Evolutionary conservation across 2,888 invertebrate species (phyloP).

Genomic region (Melanotus villosus): DNA sequence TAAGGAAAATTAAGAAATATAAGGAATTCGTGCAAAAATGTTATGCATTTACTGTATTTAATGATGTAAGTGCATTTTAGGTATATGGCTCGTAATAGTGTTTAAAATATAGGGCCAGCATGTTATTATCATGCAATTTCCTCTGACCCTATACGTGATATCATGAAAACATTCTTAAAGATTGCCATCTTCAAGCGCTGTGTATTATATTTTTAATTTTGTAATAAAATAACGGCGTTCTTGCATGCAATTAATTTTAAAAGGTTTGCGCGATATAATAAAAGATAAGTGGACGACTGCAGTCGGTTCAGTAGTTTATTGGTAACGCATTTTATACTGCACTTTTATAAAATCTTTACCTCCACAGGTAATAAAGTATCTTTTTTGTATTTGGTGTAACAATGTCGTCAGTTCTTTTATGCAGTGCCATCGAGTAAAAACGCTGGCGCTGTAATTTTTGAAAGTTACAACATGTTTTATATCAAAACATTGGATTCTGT

Average conservation of each 20-base stretch:
- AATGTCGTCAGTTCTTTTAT: background rate
- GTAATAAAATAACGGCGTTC: constrained; percentile 65
- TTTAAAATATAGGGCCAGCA: constrained; percentile 60
- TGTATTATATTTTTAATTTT: constrained; percentile 64
- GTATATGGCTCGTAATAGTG: constrained; percentile 56
- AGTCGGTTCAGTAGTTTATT: constrained; percentile 38
- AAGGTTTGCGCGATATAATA: constrained; percentile 68
- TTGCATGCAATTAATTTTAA: constrained; percentile 67
- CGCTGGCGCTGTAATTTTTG: no score
- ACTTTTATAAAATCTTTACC: constrained; percentile 16
- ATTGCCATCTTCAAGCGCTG: constrained; percentile 55
- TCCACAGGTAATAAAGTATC: background rate
- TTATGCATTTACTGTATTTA: constrained; percentile 1
- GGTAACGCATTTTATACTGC: constrained; percentile 29
- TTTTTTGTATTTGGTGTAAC: background rate
- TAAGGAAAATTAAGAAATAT: constrained; percentile 27
- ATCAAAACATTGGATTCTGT: no score
- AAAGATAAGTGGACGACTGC: constrained; percentile 64
- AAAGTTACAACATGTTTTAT: no score
- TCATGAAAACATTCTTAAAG: constrained; percentile 60
- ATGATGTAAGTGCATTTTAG: constrained; percentile 39
- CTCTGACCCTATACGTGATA: constrained; percentile 58
- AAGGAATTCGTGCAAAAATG: constrained; percentile 25
- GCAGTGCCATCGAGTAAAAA: no score
- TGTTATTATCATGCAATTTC: constrained; percentile 65